A percentile compares a stretch with the other conserved stretches of the same genome.
These are phyloP conservation scores for Pardalotus punctatus DNA, from an alignment of 2,113 vertebrate species.

Conservation along the genomic window DNA sequence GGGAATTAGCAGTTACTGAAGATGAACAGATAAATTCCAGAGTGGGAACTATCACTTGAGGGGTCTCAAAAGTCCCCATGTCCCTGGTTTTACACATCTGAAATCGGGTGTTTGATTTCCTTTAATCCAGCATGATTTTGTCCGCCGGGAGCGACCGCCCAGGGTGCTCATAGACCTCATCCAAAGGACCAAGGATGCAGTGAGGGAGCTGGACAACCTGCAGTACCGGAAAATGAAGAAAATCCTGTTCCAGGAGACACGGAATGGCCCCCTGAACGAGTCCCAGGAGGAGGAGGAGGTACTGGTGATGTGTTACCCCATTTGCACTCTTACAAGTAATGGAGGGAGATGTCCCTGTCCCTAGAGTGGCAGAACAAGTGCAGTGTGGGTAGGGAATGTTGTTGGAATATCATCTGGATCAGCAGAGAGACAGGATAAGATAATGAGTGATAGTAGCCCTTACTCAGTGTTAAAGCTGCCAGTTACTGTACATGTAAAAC, in stretches of 20 bases:
- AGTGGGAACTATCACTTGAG: neutral
- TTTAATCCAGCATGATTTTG: slow-evolving; percentile 88
- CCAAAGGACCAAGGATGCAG: slow-evolving; percentile 96
- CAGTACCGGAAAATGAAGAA: slow-evolving; percentile 99
- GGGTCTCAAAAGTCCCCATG: neutral
- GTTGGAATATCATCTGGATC: neutral
- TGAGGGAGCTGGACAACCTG: slow-evolving; percentile 94
- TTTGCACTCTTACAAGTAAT: neutral
- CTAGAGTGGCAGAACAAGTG: neutral
- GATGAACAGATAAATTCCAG: neutral
- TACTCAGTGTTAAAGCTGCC: neutral
- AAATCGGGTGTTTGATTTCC: neutral
- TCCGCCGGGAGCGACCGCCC: slow-evolving; percentile 85
- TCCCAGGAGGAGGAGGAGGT: slow-evolving; percentile 97
- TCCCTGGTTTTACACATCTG: neutral
- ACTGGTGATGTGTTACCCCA: neutral
- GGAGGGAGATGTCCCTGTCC: neutral
- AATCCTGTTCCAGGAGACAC: slow-evolving; percentile 95
- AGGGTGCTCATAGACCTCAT: slow-evolving; percentile 93
- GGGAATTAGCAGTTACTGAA: neutral
- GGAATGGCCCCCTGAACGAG: slow-evolving; percentile 89
- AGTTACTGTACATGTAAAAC: neutral
- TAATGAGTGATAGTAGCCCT: neutral
- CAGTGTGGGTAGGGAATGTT: neutral
- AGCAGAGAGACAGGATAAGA: neutral